Conservation (phyloP, 2,888 invertebrate genomes). For the Nematopogon swammerdamellus region DNA sequence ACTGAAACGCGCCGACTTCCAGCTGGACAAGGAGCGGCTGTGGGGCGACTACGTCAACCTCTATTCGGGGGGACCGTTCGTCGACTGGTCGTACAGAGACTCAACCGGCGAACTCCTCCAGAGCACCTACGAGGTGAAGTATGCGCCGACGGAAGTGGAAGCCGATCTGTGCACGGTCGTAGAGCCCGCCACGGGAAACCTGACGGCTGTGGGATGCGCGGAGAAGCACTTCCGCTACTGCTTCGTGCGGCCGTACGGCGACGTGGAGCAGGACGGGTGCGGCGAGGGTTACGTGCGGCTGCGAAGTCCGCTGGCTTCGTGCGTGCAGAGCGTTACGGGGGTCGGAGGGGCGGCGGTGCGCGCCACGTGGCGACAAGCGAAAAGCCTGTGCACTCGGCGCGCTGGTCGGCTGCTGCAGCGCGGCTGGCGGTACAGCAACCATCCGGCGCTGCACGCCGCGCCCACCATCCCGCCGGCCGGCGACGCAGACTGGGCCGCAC, state of each 20-base stretch:
- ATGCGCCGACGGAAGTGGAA: conserved; percentile 20
- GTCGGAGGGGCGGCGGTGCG: conserved; percentile 42
- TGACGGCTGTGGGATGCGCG: too few species aligned
- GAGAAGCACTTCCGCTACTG: too few species aligned
- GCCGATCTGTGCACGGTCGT: conserved; percentile 33
- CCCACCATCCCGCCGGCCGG: conserved; percentile 5
- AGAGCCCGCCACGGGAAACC: too few species aligned
- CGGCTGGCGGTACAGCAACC: too few species aligned
- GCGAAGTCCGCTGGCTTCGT: conserved; percentile 30
- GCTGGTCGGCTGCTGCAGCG: too few species aligned
- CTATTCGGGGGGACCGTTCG: conserved; percentile 40
- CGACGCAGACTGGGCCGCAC: conserved; percentile 19
- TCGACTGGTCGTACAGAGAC: conserved; percentile 34
- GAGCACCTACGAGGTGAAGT: conserved; percentile 23
- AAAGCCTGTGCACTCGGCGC: conserved; percentile 16
- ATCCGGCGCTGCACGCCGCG: too few species aligned
- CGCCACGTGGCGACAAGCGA: conserved; percentile 28
- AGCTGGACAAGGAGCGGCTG: conserved; percentile 21
- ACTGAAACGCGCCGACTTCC: conserved; percentile 24
- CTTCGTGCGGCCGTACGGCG: conserved; percentile 25
- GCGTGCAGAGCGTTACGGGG: conserved; percentile 26
- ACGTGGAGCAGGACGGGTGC: conserved; percentile 24
- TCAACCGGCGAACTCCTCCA: conserved; percentile 23
- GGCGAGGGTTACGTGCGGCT: conserved; percentile 19
- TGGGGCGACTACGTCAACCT: conserved; percentile 43